phyloP scores from a whole-genome alignment of 2,797 vertebrate species.

The Acipenser transmontanus region DNA sequence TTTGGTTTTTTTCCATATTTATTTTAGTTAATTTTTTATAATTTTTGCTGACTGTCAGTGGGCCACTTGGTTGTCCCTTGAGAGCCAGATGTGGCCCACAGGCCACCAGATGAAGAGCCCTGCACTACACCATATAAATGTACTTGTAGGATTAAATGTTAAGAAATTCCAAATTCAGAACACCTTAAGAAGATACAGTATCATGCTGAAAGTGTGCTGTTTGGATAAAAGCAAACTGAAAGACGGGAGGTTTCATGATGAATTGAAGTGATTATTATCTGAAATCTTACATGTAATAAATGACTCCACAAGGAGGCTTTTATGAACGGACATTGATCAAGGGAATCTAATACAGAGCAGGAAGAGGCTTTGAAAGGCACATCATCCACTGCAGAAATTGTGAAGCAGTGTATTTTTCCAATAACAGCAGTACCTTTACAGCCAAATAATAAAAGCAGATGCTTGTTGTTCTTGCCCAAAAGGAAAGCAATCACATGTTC shows the following conservation, averaged over 20 bases:
- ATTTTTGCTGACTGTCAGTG: no score
- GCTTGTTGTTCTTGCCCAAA: background rate
- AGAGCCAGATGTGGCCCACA: no score
- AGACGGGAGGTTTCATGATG: background rate
- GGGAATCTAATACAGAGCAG: slow-evolving; percentile 6
- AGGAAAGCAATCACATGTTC: no score
- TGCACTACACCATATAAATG: background rate
- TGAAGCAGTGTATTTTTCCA: slow-evolving; percentile 16
- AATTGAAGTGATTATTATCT: slow-evolving; percentile 4
- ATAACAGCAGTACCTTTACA: background rate
- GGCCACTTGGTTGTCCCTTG: no score
- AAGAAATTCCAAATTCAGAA: background rate
- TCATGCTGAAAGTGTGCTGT: slow-evolving; percentile 1
- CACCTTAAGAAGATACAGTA: background rate
- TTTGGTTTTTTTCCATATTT: no score
- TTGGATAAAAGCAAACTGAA: no score
- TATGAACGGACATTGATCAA: slow-evolving; percentile 7
- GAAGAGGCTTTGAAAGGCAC: background rate
- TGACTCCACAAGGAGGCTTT: slow-evolving; percentile 3
- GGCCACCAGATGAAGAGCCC: no score
- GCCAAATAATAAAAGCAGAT: background rate
- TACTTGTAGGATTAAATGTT: background rate
- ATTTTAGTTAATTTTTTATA: no score
- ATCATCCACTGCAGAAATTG: slow-evolving; percentile 4
- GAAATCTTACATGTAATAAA: background rate